Conservation (phyloP, 2,797 vertebrate genomes). For the Manis pentadactyla region DNA sequence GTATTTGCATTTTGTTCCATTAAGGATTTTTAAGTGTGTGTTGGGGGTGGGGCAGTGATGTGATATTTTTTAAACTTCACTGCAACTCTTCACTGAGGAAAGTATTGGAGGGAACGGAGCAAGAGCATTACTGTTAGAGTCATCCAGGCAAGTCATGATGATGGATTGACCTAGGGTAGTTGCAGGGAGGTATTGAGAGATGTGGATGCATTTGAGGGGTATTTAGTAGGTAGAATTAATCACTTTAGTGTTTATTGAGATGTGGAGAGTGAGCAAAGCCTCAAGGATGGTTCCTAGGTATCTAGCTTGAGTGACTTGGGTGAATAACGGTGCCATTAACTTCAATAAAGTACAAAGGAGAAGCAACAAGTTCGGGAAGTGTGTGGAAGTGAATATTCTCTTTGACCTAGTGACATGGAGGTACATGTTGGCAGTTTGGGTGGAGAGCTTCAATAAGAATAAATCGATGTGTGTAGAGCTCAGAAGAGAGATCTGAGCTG, state of each 20-base stretch:
- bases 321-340: not conserved
- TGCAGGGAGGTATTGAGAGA: not conserved
- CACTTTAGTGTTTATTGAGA: not conserved
- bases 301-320: not conserved
- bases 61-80: not conserved
- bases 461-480: not conserved
- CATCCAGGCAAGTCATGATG: not conserved
- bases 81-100: not conserved
- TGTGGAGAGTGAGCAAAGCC: not conserved
- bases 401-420: not conserved
- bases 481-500: not conserved
- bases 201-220: not conserved
- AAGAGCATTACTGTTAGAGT: not conserved
- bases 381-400: not conserved
- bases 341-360: not conserved
- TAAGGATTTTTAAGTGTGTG: not conserved
- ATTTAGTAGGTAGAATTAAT: not conserved
- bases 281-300: not conserved
- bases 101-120: not conserved
- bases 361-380: not conserved
- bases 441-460: not conserved
- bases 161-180: not conserved
- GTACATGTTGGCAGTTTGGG: not conserved
- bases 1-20: not conserved
- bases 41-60: not conserved